phyloP scores from a whole-genome alignment of 2,888 invertebrate genomes.

The Willowsia nigromaculata region DNA sequence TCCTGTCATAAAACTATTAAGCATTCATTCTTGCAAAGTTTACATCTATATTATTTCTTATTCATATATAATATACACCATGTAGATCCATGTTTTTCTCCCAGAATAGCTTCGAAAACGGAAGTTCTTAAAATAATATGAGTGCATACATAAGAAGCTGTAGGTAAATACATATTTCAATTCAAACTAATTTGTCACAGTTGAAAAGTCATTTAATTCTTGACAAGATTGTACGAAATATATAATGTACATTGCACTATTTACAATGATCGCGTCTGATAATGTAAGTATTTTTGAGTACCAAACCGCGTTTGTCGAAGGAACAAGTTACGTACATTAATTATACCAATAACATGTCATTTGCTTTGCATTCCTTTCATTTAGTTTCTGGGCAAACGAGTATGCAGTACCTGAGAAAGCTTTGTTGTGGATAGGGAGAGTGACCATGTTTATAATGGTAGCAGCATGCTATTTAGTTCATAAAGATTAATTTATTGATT shows the following conservation, averaged over 20 bases:
- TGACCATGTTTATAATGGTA: background rate
- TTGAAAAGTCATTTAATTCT: background rate
- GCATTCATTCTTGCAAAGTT: too few relatives aligned
- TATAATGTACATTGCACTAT: background rate
- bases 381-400: background rate
- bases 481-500: background rate
- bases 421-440: constrained; percentile 2
- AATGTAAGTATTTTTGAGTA: background rate
- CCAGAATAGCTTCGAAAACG: background rate
- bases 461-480: background rate
- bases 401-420: background rate
- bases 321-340: background rate
- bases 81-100: too few relatives aligned
- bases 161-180: background rate
- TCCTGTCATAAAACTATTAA: too few relatives aligned
- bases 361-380: background rate
- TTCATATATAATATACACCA: too few relatives aligned
- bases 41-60: too few relatives aligned
- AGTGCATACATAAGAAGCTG: background rate
- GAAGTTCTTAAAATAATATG: background rate
- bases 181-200: constrained; percentile 1
- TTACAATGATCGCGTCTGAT: background rate
- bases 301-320: background rate
- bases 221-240: too few relatives aligned
- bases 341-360: background rate